phyloP scores from a whole-genome alignment of 1,140 invertebrate species.

The Ruditapes philippinarum region DNA sequence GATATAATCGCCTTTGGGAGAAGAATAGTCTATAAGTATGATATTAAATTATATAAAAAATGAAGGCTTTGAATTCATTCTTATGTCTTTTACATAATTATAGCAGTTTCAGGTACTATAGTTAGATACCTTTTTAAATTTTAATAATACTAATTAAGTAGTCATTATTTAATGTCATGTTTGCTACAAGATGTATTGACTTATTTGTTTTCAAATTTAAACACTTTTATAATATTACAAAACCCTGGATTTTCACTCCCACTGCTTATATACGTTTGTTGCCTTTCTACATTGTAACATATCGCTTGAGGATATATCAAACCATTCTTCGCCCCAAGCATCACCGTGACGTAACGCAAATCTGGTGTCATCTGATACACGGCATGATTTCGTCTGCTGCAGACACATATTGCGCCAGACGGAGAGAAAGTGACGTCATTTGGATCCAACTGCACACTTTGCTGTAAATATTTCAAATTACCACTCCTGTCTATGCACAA shows the following conservation, averaged over 20 bases:
- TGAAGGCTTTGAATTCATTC: too few relatives aligned
- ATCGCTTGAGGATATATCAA: not conserved
- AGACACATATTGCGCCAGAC: not conserved
- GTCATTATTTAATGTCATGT: too few relatives aligned
- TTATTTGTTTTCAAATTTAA: too few relatives aligned
- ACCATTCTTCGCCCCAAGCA: not conserved
- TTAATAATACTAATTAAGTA: too few relatives aligned
- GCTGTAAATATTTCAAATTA: not conserved
- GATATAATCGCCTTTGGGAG: too few relatives aligned
- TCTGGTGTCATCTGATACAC: not conserved
- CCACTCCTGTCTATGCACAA: not conserved
- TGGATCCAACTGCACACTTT: not conserved
- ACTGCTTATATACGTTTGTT: not conserved
- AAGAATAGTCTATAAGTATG: too few relatives aligned
- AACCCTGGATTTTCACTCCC: not conserved
- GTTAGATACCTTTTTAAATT: too few relatives aligned
- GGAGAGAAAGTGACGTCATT: not conserved
- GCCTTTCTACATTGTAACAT: not conserved
- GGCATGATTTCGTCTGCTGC: not conserved
- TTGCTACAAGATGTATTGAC: too few relatives aligned
- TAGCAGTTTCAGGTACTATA: too few relatives aligned
- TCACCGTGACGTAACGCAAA: not conserved
- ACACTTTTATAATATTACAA: too few relatives aligned
- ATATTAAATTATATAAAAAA: too few relatives aligned
- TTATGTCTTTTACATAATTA: too few relatives aligned